A percentile compares a stretch with the other conserved stretches of the same genome.
Conservation (phyloP, 2,888 invertebrate species). For the Calameuta pallipes region DNA sequence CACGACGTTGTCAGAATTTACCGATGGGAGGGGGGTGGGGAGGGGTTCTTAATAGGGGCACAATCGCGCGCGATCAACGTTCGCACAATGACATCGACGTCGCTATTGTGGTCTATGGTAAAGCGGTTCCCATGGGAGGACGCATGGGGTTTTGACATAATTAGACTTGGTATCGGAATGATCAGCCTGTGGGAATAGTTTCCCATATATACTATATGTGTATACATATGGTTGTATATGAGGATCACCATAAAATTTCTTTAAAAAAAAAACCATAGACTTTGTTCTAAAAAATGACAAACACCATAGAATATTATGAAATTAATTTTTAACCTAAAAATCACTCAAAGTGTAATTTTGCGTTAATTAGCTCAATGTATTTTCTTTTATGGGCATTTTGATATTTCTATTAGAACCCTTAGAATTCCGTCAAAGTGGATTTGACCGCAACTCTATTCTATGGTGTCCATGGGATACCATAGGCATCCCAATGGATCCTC, state of each 20-base stretch:
- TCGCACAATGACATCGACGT: conserved; percentile 58
- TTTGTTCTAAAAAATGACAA: not conserved
- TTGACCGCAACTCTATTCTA: no score
- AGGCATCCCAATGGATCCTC: no score
- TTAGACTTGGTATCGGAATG: conserved; percentile 60
- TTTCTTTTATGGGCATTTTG: no score
- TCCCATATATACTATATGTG: not conserved
- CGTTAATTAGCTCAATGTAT: no score
- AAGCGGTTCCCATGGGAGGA: conserved; percentile 53
- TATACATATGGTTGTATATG: conserved; percentile 2
- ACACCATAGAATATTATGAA: not conserved
- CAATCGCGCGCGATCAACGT: conserved; percentile 59
- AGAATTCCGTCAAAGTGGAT: no score
- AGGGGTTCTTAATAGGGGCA: conserved; percentile 48
- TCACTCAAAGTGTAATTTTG: no score
- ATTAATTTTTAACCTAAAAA: no score
- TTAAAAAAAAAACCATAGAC: no score
- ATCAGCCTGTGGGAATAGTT: conserved; percentile 57
- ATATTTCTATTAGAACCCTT: no score
- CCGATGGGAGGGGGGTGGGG: not conserved
- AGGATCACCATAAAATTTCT: no score
- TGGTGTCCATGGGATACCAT: no score
- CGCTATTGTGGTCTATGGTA: conserved; percentile 47
- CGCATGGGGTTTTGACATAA: conserved; percentile 57
- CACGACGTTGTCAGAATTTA: no score